A percentile compares a stretch with the other conserved stretches of the same genome.
phyloP scores from a whole-genome alignment of 1,140 invertebrate species.

The Spodoptera frugiperda region DNA sequence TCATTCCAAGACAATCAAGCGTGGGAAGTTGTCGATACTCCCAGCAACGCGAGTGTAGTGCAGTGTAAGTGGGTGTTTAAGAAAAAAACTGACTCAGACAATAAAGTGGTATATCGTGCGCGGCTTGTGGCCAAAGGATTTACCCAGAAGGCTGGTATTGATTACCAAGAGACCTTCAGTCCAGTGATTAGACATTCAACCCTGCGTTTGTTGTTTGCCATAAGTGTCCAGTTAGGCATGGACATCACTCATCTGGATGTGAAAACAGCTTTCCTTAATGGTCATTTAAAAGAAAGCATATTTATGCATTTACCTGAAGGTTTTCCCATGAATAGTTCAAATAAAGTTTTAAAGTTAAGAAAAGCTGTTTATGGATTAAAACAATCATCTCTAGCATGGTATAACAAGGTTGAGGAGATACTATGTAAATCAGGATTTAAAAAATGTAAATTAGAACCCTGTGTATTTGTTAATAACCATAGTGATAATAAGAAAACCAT shows the following conservation, averaged over 20 bases:
- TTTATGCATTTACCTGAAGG: slow-evolving; percentile 75
- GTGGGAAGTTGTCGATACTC: slow-evolving; percentile 11
- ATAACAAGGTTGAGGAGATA: slow-evolving; percentile 48
- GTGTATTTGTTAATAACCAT: slow-evolving; percentile 5
- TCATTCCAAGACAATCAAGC: background rate
- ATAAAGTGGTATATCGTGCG: slow-evolving; percentile 64
- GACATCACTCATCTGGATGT: slow-evolving; percentile 70
- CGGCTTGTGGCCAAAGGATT: slow-evolving; percentile 75
- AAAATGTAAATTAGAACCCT: slow-evolving; percentile 16
- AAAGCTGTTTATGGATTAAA: slow-evolving; percentile 55
- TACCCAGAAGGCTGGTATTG: slow-evolving; percentile 69
- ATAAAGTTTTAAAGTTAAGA: slow-evolving; percentile 46
- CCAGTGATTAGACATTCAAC: slow-evolving; percentile 68
- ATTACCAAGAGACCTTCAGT: slow-evolving; percentile 72
- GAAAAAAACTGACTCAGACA: slow-evolving; percentile 24
- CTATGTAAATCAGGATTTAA: slow-evolving; percentile 46
- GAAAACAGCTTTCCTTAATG: slow-evolving; percentile 74
- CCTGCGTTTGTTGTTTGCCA: slow-evolving; percentile 62
- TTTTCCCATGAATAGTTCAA: slow-evolving; percentile 44
- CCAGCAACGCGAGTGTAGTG: slow-evolving; percentile 59
- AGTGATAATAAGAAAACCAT: background rate
- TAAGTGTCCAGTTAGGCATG: slow-evolving; percentile 65
- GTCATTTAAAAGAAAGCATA: slow-evolving; percentile 66
- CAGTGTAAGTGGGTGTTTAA: slow-evolving; percentile 75
- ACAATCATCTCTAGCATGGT: slow-evolving; percentile 52